phyloP scores from a whole-genome alignment of 2,113 vertebrate species.

The human (Homo sapiens) region DNA sequence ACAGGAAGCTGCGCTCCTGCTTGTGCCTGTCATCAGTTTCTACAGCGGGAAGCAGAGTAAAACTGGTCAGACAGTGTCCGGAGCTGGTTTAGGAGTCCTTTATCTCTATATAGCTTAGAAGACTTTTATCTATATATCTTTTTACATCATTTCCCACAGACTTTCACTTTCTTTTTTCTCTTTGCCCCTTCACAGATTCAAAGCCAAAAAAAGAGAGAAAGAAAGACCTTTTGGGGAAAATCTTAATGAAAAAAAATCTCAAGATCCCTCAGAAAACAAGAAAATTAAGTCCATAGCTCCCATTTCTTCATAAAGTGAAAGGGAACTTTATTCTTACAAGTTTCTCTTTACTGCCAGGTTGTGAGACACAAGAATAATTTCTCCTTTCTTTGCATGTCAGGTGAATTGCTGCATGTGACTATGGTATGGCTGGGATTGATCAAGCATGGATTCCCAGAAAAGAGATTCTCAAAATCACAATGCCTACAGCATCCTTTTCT shows the following conservation, averaged over 20 bases:
- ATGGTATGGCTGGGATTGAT: background rate
- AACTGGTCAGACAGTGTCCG: background rate
- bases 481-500: background rate
- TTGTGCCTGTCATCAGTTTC: background rate
- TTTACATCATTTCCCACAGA: background rate
- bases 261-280: background rate
- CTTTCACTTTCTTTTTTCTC: background rate
- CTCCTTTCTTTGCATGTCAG: background rate
- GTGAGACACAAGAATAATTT: background rate
- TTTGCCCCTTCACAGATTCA: background rate
- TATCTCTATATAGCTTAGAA: background rate
- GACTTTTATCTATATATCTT: slow-evolving; percentile 10
- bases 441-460: background rate
- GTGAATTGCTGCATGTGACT: background rate
- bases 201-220: background rate
- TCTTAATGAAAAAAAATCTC: background rate
- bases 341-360: background rate
- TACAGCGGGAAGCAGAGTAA: background rate
- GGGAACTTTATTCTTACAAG: background rate
- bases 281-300: background rate
- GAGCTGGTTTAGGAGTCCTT: background rate
- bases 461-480: background rate
- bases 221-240: background rate
- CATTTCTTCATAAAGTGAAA: background rate
- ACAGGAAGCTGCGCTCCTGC: background rate